Evolutionary conservation across 2,888 invertebrate species (phyloP).

Genomic region (Phytoseiulus persimilis): DNA sequence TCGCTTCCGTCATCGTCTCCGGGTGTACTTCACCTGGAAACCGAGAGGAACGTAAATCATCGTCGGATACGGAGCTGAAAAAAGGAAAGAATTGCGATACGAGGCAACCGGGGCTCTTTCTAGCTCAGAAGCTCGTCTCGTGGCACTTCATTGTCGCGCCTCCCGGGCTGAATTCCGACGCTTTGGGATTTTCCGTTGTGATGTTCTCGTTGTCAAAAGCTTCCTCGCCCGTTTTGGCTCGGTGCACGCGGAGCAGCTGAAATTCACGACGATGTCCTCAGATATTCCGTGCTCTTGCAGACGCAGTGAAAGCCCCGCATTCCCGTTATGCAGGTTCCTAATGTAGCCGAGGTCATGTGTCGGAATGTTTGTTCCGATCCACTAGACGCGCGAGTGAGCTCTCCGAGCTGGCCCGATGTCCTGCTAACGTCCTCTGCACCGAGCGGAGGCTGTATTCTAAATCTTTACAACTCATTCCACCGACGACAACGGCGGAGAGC

Average conservation of each 20-base stretch:
- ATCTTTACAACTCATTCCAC: slow-evolving; percentile 5
- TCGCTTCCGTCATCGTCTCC: too few relatives aligned
- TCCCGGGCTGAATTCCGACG: background rate
- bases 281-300: background rate
- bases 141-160: background rate
- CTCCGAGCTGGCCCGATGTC: background rate
- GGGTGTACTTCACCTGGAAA: too few relatives aligned
- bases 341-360: background rate
- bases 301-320: background rate
- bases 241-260: background rate
- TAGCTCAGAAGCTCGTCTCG: too few relatives aligned
- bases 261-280: background rate
- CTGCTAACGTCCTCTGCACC: background rate
- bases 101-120: too few relatives aligned
- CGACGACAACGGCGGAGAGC: background rate
- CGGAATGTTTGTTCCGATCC: background rate
- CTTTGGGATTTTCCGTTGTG: background rate
- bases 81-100: too few relatives aligned
- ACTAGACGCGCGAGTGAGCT: background rate
- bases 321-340: background rate
- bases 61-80: too few relatives aligned
- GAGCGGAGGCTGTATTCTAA: background rate
- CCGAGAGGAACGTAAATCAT: too few relatives aligned
- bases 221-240: background rate
- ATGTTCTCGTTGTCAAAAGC: background rate